phyloP scores from a whole-genome alignment of 2,113 vertebrate species.

The Conger conger region DNA sequence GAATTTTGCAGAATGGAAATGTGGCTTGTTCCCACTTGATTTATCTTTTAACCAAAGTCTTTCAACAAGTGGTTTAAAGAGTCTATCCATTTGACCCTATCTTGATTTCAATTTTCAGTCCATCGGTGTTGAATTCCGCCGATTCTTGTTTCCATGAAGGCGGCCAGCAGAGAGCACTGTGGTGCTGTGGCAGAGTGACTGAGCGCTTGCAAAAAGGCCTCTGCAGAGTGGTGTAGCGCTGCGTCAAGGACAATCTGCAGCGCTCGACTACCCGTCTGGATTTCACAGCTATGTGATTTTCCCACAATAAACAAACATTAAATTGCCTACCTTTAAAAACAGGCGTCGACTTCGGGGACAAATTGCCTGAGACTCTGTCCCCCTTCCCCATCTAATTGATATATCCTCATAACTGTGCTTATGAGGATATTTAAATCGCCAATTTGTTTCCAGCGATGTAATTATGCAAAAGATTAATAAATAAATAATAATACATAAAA shows the following conservation, averaged over 20 bases:
- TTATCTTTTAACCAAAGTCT: too few species aligned
- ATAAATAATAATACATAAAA: too few species aligned
- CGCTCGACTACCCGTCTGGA: neutral
- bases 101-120: neutral
- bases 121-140: neutral
- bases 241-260: neutral
- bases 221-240: neutral
- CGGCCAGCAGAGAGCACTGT: slow-evolving; percentile 66
- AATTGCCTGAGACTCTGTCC: neutral
- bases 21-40: too few species aligned
- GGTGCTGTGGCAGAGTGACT: slow-evolving; percentile 35
- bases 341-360: too few species aligned
- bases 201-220: neutral
- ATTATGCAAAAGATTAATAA: too few species aligned
- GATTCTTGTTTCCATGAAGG: neutral
- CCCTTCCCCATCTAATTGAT: neutral
- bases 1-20: neutral
- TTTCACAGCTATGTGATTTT: neutral
- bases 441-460: neutral
- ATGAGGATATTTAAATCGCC: neutral
- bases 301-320: slow-evolving; percentile 2
- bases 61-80: too few species aligned
- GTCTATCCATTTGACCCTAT: too few species aligned
- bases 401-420: neutral
- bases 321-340: neutral